Evolutionary conservation across 2,797 vertebrate species (phyloP).

Genomic region (Morus bassanus): DNA sequence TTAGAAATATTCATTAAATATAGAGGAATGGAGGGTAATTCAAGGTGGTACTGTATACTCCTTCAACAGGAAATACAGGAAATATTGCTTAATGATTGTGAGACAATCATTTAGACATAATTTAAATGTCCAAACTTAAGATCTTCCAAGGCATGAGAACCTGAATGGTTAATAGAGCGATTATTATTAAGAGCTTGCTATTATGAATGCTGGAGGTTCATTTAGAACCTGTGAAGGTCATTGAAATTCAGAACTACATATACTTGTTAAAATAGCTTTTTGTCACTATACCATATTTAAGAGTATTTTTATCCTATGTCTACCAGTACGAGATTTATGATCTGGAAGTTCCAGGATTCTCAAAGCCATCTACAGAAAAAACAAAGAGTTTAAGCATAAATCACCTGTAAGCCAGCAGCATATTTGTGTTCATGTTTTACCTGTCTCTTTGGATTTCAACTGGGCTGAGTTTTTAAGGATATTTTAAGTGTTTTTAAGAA

Average conservation of each 20-base stretch:
- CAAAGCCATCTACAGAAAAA: neutral
- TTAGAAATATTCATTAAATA: conserved; percentile 35
- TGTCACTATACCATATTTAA: neutral
- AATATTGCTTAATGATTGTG: neutral
- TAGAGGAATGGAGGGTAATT: neutral
- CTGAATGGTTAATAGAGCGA: neutral
- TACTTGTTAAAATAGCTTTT: neutral
- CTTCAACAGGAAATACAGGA: neutral
- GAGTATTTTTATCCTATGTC: neutral
- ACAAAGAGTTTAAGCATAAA: neutral
- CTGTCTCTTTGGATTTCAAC: neutral
- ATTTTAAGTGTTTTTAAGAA: neutral
- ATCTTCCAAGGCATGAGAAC: neutral
- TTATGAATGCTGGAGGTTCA: neutral
- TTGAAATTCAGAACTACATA: neutral
- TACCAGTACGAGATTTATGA: neutral
- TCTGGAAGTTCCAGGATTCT: neutral
- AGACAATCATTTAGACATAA: neutral
- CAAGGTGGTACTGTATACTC: neutral
- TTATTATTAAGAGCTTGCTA: neutral
- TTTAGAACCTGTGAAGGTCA: neutral
- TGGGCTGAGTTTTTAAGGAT: neutral
- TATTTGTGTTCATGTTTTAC: neutral
- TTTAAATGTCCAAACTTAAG: neutral
- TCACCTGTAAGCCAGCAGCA: neutral